Conservation (phyloP, 2,888 invertebrate species). For the Zygothrica quintamaculata region DNA sequence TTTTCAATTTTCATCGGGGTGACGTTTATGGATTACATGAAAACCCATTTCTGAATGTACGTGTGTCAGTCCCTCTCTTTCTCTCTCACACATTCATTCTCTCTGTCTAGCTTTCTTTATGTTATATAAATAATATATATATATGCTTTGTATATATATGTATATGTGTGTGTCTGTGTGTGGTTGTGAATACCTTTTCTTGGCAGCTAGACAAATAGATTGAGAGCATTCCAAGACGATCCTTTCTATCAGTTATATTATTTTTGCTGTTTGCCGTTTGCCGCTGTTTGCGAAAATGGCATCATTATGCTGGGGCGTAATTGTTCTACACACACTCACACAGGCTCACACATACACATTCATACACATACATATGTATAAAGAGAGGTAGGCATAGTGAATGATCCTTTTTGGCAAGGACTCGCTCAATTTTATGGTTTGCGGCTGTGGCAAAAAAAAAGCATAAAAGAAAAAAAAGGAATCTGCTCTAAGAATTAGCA, state of each 20-base stretch:
- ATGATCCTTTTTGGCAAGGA: constrained; percentile 47
- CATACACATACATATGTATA: no score
- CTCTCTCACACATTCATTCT: no score
- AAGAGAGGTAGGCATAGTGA: no score
- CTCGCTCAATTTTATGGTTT: constrained; percentile 72
- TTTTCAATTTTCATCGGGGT: constrained; percentile 60
- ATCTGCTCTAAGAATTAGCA: constrained; percentile 71
- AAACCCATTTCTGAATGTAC: constrained; percentile 59
- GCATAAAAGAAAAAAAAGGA: no score
- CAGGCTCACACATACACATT: constrained; percentile 14
- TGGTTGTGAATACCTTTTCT: constrained; percentile 13
- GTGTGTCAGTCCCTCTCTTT: constrained; percentile 16
- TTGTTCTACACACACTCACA: constrained; percentile 57
- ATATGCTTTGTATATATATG: constrained; percentile 7
- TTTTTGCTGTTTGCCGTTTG: constrained; percentile 44
- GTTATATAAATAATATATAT: neutral
- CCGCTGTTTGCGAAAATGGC: constrained; percentile 63
- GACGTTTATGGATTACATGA: constrained; percentile 82
- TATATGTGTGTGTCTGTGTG: constrained; percentile 14
- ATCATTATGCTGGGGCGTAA: constrained; percentile 78
- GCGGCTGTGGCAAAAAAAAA: constrained; percentile 66
- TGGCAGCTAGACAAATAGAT: constrained; percentile 50
- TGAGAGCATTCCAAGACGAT: constrained; percentile 34
- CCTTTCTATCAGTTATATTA: constrained; percentile 37
- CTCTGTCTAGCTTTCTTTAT: no score